phyloP scores from a whole-genome alignment of 2,113 vertebrate genomes.

The Toxostoma redivivum region DNA sequence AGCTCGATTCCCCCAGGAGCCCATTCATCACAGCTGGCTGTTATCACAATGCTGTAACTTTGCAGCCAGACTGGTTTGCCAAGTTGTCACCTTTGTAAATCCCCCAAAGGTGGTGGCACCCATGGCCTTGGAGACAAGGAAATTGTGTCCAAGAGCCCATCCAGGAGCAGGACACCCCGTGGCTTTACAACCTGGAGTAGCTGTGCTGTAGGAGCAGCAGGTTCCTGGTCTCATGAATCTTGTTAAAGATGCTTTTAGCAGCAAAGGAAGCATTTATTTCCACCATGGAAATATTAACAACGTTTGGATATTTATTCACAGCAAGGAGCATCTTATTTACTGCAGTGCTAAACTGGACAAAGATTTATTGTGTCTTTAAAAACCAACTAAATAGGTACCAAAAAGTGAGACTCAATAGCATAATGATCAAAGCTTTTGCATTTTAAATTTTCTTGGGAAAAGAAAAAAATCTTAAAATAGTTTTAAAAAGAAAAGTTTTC shows the following conservation, averaged over 20 bases:
- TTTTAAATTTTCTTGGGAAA: neutral
- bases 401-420: neutral
- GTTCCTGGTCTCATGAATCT: neutral
- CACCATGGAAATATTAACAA: neutral
- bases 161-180: accelerated
- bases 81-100: neutral
- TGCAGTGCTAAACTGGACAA: neutral
- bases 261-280: neutral
- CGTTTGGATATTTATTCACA: neutral
- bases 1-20: neutral
- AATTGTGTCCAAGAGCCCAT: accelerated
- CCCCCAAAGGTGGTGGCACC: neutral
- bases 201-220: neutral
- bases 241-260: neutral
- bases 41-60: neutral
- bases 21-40: neutral
- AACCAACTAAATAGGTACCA: neutral
- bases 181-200: neutral
- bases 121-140: neutral
- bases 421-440: neutral
- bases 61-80: neutral
- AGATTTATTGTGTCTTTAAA: neutral
- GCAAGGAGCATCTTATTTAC: neutral
- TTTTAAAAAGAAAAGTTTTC: neutral
- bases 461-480: neutral